Conservation (phyloP, 2,797 vertebrate genomes). For the Phrynocephalus guinanensis region DNA sequence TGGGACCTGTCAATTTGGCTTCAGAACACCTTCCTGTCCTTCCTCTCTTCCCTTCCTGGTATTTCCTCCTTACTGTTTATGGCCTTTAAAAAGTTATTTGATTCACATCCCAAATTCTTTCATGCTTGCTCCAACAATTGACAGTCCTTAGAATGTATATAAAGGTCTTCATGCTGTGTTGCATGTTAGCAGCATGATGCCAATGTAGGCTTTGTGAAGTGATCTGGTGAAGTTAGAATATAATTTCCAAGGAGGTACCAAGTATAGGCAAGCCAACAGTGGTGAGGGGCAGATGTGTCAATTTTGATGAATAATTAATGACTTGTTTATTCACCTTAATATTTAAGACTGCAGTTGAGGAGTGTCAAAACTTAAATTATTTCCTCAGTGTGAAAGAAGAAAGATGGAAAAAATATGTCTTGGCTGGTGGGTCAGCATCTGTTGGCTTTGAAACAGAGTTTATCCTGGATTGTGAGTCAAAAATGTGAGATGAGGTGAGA, state of each 20-base stretch:
- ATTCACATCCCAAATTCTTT: too few relatives aligned
- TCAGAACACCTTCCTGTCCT: too few relatives aligned
- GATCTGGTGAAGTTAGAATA: background rate
- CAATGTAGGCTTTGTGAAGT: background rate
- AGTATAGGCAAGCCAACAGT: background rate
- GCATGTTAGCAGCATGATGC: background rate
- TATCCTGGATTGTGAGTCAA: background rate
- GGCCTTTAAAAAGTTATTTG: too few relatives aligned
- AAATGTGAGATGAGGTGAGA: background rate
- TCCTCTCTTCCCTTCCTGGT: too few relatives aligned
- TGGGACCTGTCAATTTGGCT: too few relatives aligned
- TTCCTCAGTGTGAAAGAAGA: background rate
- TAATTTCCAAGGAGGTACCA: background rate
- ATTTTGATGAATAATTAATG: background rate
- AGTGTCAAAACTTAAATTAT: background rate
- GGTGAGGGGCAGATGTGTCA: background rate
- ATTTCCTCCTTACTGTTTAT: too few relatives aligned
- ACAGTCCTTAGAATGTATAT: background rate
- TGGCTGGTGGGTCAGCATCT: background rate
- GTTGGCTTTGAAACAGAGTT: background rate
- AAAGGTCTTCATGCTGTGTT: background rate
- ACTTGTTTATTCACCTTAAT: background rate
- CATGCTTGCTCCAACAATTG: too few relatives aligned
- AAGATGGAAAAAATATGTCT: background rate
- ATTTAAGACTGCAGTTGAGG: background rate